Evolutionary conservation across 1,140 invertebrate genomes (phyloP).

Genomic region (Varroa destructor): DNA sequence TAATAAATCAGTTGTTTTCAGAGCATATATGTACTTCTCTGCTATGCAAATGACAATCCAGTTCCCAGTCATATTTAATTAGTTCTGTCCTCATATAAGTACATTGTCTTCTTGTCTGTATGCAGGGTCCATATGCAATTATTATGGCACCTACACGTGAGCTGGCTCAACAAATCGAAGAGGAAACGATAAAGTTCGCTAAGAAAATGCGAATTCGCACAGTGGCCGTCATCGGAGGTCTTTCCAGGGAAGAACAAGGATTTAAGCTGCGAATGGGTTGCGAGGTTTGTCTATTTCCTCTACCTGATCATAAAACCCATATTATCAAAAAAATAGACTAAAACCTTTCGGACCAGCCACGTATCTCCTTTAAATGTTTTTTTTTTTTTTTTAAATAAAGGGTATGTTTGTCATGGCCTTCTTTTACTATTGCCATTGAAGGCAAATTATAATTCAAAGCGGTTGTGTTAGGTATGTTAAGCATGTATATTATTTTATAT

Average conservation of each 20-base stretch:
- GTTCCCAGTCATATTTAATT: too few species aligned
- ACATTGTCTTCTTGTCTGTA: neutral
- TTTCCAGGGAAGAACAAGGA: slow-evolving; percentile 95
- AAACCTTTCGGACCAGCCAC: neutral
- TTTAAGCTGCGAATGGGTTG: slow-evolving; percentile 89
- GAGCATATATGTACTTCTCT: too few species aligned
- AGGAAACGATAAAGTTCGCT: slow-evolving; percentile 96
- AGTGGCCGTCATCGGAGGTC: slow-evolving; percentile 92
- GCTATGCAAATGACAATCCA: too few species aligned
- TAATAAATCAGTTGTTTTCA: too few species aligned
- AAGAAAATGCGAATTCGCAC: slow-evolving; percentile 83
- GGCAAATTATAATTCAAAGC: too few species aligned
- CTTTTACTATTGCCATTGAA: too few species aligned
- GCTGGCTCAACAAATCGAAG: slow-evolving; percentile 98
- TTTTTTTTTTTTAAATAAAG: too few species aligned
- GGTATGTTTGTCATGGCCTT: too few species aligned
- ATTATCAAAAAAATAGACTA: neutral
- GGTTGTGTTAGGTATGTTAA: too few species aligned
- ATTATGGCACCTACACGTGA: slow-evolving; percentile 97
- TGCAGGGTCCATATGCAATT: slow-evolving; percentile 95
- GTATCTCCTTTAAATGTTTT: neutral
- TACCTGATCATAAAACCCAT: neutral
- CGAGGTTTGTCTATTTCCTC: slow-evolving; percentile 50
- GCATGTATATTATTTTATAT: too few species aligned
- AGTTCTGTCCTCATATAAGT: neutral